Evolutionary conservation across 2,797 vertebrate species (phyloP).

Genomic region (Meriones psammophilus): DNA sequence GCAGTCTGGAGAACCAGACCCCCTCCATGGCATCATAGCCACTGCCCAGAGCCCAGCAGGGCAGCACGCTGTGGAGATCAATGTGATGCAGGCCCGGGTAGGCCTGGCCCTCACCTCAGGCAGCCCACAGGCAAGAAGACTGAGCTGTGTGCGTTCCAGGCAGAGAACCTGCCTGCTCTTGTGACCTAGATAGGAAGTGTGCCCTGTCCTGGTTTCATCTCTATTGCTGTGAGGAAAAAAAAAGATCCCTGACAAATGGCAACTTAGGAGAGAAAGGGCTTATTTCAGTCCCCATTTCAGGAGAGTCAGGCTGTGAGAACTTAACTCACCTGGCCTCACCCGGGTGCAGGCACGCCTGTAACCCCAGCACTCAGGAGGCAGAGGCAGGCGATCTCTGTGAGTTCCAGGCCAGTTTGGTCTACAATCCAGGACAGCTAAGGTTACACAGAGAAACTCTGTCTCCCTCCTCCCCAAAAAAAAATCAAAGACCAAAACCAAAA

Average conservation of each 20-base stretch:
- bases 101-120: not conserved
- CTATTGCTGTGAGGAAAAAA: not conserved
- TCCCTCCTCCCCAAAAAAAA: no score
- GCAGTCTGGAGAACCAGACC: not conserved
- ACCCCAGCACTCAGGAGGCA: no score
- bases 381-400: no score
- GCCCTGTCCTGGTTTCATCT: not conserved
- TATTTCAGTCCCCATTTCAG: not conserved
- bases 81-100: rapidly evolving
- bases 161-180: no score
- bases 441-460: no score
- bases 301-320: not conserved
- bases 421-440: no score
- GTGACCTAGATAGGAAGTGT: not conserved
- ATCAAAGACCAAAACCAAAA: no score
- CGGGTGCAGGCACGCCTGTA: no score
- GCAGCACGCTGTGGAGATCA: not conserved
- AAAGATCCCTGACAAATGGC: not conserved
- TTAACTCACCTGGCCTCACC: no score
- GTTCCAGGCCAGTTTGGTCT: no score
- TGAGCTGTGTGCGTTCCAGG: rapidly evolving
- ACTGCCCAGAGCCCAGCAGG: no score
- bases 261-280: not conserved
- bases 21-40: rapidly evolving
- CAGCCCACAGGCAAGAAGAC: rapidly evolving